These are phyloP conservation scores for Malaclemys terrapin DNA, from an alignment of 2,113 vertebrate species.

Conservation along the genomic window DNA sequence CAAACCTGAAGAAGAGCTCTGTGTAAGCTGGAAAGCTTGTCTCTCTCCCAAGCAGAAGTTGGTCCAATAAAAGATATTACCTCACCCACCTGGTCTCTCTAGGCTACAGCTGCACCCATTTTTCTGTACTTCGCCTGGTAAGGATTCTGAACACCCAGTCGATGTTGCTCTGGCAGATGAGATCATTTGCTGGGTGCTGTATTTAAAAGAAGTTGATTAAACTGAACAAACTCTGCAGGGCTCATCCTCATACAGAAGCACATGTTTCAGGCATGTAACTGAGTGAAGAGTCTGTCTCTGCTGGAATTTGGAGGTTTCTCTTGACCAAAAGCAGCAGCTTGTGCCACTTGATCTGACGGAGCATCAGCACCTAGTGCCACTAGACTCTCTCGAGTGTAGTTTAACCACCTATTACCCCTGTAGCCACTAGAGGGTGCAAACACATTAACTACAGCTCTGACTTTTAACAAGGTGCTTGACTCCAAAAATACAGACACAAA, in stretches of 20 bases:
- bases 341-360: slow-evolving; percentile 22
- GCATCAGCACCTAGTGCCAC: slow-evolving; percentile 13
- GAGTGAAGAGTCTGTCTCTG: neutral
- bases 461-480: neutral
- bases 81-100: neutral
- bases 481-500: slow-evolving; percentile 25
- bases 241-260: neutral
- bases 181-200: neutral
- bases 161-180: neutral
- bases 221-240: neutral
- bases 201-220: neutral
- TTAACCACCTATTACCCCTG: slow-evolving; percentile 17
- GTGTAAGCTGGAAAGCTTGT: neutral
- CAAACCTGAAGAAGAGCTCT: neutral
- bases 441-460: neutral
- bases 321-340: neutral
- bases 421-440: slow-evolving; percentile 1
- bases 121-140: neutral
- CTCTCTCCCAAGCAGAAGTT: neutral
- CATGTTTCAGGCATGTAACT: neutral
- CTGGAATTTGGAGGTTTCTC: slow-evolving; percentile 1
- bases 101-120: neutral
- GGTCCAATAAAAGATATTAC: neutral
- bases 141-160: neutral
- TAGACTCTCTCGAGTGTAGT: neutral